These are phyloP conservation scores for Linepithema humile DNA, from an alignment of 1,140 invertebrate genomes.

Conservation along the genomic window DNA sequence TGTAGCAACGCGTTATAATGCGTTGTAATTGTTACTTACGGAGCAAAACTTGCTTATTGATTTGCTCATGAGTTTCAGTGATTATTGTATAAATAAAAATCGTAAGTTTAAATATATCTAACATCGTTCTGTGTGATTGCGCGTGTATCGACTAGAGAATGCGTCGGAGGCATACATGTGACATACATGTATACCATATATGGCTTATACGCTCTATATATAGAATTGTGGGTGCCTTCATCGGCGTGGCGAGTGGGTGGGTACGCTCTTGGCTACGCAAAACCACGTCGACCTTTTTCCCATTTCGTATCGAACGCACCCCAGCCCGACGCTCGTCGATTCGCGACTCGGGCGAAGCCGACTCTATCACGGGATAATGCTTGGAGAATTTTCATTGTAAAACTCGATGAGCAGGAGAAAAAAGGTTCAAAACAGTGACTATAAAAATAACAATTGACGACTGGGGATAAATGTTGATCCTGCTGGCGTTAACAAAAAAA, in stretches of 20 bases:
- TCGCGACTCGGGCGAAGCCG: slow-evolving; percentile 5
- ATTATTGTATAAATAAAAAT: not conserved
- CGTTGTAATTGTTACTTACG: too few species aligned
- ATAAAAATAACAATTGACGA: not conserved
- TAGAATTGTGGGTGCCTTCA: not conserved
- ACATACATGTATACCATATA: slow-evolving; percentile 8
- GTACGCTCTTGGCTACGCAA: slow-evolving; percentile 18
- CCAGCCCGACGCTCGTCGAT: not conserved
- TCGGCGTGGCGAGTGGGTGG: not conserved
- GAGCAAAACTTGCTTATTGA: too few species aligned
- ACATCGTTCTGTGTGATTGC: slow-evolving; percentile 14
- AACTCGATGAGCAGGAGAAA: not conserved
- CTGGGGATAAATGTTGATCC: not conserved
- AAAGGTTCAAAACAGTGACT: not conserved
- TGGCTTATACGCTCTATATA: not conserved
- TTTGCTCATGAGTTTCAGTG: not conserved
- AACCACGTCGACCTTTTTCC: slow-evolving; percentile 45
- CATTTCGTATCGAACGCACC: slow-evolving; percentile 45
- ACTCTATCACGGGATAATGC: slow-evolving; percentile 14
- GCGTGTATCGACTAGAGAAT: slow-evolving; percentile 37
- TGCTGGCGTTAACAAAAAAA: too few species aligned
- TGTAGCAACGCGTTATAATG: not conserved
- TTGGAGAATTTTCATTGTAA: not conserved
- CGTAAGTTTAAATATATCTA: not conserved
- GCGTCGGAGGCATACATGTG: slow-evolving; percentile 1